Conservation (phyloP, 2,113 vertebrate species). For the Triplophysa siluroides region DNA sequence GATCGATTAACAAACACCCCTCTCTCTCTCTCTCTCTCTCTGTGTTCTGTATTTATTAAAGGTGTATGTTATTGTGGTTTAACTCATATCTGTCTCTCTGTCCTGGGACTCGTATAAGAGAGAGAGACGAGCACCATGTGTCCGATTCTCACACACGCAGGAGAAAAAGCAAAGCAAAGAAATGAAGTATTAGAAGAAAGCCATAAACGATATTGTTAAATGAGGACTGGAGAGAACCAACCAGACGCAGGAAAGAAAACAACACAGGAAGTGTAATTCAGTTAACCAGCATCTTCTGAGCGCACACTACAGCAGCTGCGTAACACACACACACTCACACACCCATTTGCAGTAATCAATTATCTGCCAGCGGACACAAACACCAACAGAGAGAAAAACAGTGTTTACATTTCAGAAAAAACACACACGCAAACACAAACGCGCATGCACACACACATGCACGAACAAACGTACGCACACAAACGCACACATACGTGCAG, state of each 20-base stretch:
- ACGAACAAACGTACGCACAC: too few species aligned
- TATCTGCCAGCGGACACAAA: slow-evolving; percentile 62
- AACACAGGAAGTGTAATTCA: slow-evolving; percentile 72
- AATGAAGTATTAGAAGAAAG: slow-evolving; percentile 43
- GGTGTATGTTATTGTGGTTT: slow-evolving; percentile 75
- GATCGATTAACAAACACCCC: slow-evolving; percentile 72
- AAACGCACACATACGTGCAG: too few species aligned
- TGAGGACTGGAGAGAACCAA: slow-evolving; percentile 31
- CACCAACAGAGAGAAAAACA: slow-evolving; percentile 59
- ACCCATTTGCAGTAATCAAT: slow-evolving; percentile 65
- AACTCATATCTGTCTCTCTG: slow-evolving; percentile 70
- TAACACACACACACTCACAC: slow-evolving; percentile 45
- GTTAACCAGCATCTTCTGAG: slow-evolving; percentile 77
- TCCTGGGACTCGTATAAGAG: slow-evolving; percentile 56
- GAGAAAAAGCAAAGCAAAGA: slow-evolving; percentile 31
- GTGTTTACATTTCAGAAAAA: too few species aligned
- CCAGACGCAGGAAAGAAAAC: slow-evolving; percentile 33
- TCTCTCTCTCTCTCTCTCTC: slow-evolving; percentile 69
- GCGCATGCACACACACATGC: slow-evolving; percentile 46
- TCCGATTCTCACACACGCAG: neutral
- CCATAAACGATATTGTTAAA: slow-evolving; percentile 18
- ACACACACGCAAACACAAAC: slow-evolving; percentile 17
- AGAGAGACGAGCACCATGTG: slow-evolving; percentile 1
- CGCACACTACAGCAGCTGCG: slow-evolving; percentile 71
- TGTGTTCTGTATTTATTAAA: slow-evolving; percentile 26